phyloP scores from a whole-genome alignment of 2,888 invertebrate species.

The Suillia variegata region DNA sequence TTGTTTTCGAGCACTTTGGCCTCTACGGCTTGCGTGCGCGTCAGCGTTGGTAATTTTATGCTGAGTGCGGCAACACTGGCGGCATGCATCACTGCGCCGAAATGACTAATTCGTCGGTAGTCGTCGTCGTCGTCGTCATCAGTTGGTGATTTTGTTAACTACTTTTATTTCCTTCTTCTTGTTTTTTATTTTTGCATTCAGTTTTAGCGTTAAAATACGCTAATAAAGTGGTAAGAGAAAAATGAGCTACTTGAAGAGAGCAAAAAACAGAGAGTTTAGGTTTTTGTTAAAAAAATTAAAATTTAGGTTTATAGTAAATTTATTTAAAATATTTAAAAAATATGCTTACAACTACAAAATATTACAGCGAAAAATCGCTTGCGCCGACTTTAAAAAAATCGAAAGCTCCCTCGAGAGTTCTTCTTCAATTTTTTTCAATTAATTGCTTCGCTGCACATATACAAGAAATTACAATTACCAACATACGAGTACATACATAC shows the following conservation, averaged over 20 bases:
- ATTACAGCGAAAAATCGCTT: too few species aligned
- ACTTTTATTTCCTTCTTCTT: constrained; percentile 25
- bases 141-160: constrained; percentile 10
- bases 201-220: constrained; percentile 46
- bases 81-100: constrained; percentile 54
- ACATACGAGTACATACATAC: too few species aligned
- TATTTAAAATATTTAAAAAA: not conserved
- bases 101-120: constrained; percentile 54
- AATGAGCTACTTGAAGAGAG: not conserved
- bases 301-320: not conserved
- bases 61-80: not conserved
- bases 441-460: not conserved
- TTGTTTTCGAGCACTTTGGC: not conserved
- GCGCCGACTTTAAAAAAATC: too few species aligned
- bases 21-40: not conserved
- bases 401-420: too few species aligned
- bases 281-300: too few species aligned
- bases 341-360: too few species aligned
- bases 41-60: not conserved
- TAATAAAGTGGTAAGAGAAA: constrained; percentile 49
- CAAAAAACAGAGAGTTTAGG: not conserved
- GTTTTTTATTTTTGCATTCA: constrained; percentile 16
- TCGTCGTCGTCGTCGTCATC: not conserved
- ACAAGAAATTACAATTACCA: too few species aligned
- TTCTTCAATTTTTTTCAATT: not conserved